Evolutionary conservation across 2,888 invertebrate genomes (phyloP).

Genomic region (Lepetodrilus schrolli): DNA sequence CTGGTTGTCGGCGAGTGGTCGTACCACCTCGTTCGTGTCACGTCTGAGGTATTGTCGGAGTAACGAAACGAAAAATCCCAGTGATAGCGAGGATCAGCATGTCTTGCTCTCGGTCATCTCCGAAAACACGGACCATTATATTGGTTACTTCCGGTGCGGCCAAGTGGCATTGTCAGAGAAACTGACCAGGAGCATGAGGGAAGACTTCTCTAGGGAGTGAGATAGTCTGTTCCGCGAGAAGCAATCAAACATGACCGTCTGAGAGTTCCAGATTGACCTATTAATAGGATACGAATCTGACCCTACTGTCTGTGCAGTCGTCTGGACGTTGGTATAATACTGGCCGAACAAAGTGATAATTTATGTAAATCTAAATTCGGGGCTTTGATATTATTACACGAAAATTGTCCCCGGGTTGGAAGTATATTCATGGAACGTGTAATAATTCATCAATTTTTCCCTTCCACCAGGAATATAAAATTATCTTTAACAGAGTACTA

Average conservation of each 20-base stretch:
- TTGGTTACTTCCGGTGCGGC: slow-evolving; percentile 17
- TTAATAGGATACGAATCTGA: too few species aligned
- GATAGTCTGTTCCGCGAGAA: not conserved
- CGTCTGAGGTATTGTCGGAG: slow-evolving; percentile 4
- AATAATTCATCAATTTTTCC: too few species aligned
- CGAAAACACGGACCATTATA: slow-evolving; percentile 7
- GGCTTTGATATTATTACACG: too few species aligned
- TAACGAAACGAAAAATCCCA: not conserved
- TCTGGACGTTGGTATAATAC: too few species aligned
- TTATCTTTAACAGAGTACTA: too few species aligned
- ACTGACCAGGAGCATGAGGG: not conserved
- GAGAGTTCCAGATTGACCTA: not conserved
- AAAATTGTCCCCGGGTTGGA: too few species aligned
- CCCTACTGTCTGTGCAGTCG: too few species aligned
- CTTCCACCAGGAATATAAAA: too few species aligned
- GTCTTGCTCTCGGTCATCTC: not conserved
- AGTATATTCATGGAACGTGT: too few species aligned
- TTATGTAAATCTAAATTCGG: too few species aligned
- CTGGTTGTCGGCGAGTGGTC: slow-evolving; percentile 18
- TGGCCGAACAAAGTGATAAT: too few species aligned
- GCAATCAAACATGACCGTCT: not conserved
- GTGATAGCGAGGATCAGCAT: not conserved
- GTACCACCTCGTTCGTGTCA: not conserved
- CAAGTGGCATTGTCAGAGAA: not conserved
- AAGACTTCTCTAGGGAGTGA: not conserved